Evolutionary conservation across 2,113 vertebrate genomes (phyloP), one percentile per base, ranked within the genome.

Genomic region (Callionymus lyra): DNA sequence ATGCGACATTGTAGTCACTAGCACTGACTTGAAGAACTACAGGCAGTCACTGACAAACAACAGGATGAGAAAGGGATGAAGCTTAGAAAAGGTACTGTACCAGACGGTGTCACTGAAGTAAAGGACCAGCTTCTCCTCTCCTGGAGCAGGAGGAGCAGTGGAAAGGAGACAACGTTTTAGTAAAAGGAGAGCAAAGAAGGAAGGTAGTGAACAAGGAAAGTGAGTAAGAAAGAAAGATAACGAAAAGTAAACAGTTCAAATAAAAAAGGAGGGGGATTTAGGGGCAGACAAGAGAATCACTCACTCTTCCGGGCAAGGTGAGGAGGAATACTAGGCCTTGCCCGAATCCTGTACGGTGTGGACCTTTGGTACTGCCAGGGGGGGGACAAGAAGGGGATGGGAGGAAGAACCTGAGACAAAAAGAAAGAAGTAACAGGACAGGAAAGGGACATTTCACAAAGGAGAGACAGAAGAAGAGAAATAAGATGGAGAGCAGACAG

Each of bases 291-390:
- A 5, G 2, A 12, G 35, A 2, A 1, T 3, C 50, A 77, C 79
- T 79, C 79, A 79, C 79, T 69, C 49, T 60, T 71, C 31, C 47
- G 43, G 42, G 71, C 63, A 1, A 61, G 65, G 60, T 77, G 65
- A 15, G 65, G 46, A 63, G 76, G 69, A 44, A 77, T 59, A 58
- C 69, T 58, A 18, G 79, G 69, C 47, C 54, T 67, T 9, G 65
- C 59, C 50, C 67, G 47, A 36, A 17, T 53, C 53, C 58, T 61
- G 71, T 56, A 77, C 32, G 79, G 79, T 31, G 59, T 71, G 67
- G 79, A 81, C 58, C 79, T 71, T 65, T 81, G 79, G 63, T 81
- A 81, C 73, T 81, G 79, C 79, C 79, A 81, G 32, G 73, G 70
- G 3, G 76, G 79, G 57, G 76, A 81, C 52, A 81, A 73, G 69